phyloP scores from a whole-genome alignment of 2,888 invertebrate species.

The Agriopis leucophaearia region DNA sequence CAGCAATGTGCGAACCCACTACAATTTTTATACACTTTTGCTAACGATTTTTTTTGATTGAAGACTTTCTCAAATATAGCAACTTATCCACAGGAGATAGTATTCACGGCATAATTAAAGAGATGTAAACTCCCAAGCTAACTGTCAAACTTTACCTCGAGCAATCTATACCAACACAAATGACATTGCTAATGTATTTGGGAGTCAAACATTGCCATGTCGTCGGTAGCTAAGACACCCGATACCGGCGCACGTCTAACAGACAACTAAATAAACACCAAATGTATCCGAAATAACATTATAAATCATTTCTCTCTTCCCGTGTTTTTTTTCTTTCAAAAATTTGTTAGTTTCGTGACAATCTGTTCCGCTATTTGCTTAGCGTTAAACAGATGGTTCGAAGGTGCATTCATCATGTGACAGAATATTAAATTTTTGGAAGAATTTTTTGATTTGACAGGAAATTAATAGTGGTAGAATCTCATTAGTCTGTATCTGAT shows the following conservation, averaged over 20 bases:
- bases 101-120: too few species aligned
- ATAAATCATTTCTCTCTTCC: conserved; percentile 80
- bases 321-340: conserved; percentile 70
- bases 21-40: too few species aligned
- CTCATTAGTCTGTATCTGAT: conserved; percentile 53
- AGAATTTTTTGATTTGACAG: conserved; percentile 61
- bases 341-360: conserved; percentile 84
- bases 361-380: conserved; percentile 86
- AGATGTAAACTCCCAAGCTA: neutral
- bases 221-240: conserved; percentile 62
- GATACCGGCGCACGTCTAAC: conserved; percentile 64
- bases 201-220: conserved; percentile 56
- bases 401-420: conserved; percentile 74
- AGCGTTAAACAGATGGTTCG: conserved; percentile 79
- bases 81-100: too few species aligned
- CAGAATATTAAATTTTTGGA: conserved; percentile 70
- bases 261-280: conserved; percentile 72
- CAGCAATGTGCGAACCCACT: too few species aligned
- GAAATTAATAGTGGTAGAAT: conserved; percentile 61
- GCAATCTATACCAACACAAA: conserved; percentile 38
- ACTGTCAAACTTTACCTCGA: conserved; percentile 11
- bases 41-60: too few species aligned
- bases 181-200: conserved; percentile 56
- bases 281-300: conserved; percentile 82
- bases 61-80: too few species aligned